Evolutionary conservation across 2,797 vertebrate species (phyloP).

Genomic region (Gorsachius magnificus): DNA sequence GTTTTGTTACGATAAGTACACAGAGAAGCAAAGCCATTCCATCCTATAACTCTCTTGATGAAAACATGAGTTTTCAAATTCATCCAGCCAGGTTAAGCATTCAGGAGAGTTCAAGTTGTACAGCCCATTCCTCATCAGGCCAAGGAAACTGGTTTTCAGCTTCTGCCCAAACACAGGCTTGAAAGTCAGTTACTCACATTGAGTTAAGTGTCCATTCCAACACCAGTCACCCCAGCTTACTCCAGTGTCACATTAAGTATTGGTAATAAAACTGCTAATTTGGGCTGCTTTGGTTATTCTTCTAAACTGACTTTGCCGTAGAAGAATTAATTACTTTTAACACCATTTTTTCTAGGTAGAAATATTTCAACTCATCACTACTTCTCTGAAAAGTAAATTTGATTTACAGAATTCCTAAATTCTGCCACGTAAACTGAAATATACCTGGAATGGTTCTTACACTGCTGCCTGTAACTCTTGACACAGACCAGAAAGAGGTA

Average conservation of each 20-base stretch:
- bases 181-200: background rate
- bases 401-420: background rate
- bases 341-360: background rate
- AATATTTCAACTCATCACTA: background rate
- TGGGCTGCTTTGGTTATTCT: background rate
- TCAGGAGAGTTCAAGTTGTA: background rate
- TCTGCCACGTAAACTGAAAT: background rate
- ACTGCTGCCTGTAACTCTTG: background rate
- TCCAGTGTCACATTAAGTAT: background rate
- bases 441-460: background rate
- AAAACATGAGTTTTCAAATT: background rate
- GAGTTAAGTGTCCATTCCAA: background rate
- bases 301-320: background rate
- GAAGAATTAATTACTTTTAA: background rate
- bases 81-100: background rate
- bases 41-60: background rate
- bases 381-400: background rate
- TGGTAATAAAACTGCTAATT: background rate
- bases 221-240: background rate
- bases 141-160: background rate
- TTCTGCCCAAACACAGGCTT: background rate
- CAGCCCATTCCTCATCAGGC: background rate
- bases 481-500: background rate
- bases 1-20: rapidly evolving
- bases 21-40: background rate